phyloP scores from a whole-genome alignment of 1,140 invertebrate species.

The Drosophila eugracilis region DNA sequence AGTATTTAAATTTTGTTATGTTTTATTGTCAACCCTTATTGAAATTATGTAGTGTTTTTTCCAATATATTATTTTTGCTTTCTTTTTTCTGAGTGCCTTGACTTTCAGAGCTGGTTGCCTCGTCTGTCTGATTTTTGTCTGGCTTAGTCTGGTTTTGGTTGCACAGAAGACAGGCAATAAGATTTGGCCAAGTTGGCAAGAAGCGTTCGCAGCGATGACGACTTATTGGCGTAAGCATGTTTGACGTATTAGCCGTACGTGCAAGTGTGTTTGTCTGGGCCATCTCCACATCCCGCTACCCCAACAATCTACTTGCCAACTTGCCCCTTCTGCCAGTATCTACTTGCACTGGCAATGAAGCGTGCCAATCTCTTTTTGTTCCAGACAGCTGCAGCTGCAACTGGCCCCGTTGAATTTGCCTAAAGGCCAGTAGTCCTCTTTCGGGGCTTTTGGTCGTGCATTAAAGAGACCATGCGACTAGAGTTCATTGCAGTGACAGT shows the following conservation, averaged over 20 bases:
- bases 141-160: slow-evolving; percentile 34
- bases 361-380: slow-evolving; percentile 69
- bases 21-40: too few species aligned
- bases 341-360: slow-evolving; percentile 45
- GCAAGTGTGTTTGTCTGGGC: slow-evolving; percentile 21
- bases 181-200: slow-evolving; percentile 59
- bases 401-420: not conserved
- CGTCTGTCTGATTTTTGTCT: slow-evolving; percentile 14
- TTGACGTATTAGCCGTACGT: slow-evolving; percentile 74
- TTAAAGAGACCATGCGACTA: slow-evolving; percentile 31
- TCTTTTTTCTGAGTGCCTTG: not conserved
- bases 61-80: too few species aligned
- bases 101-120: not conserved
- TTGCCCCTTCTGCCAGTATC: slow-evolving; percentile 7
- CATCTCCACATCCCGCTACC: not conserved
- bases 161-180: slow-evolving; percentile 59
- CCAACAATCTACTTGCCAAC: slow-evolving; percentile 4
- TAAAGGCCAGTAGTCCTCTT: not conserved
- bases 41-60: too few species aligned
- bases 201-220: slow-evolving; percentile 57
- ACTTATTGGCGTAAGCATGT: slow-evolving; percentile 82
- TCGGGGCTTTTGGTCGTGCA: slow-evolving; percentile 8
- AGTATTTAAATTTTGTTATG: not conserved
- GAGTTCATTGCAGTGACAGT: slow-evolving; percentile 63
- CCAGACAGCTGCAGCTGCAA: slow-evolving; percentile 28